Conservation (phyloP, 2,888 invertebrate species). For the Sphaerophoria taeniata region DNA sequence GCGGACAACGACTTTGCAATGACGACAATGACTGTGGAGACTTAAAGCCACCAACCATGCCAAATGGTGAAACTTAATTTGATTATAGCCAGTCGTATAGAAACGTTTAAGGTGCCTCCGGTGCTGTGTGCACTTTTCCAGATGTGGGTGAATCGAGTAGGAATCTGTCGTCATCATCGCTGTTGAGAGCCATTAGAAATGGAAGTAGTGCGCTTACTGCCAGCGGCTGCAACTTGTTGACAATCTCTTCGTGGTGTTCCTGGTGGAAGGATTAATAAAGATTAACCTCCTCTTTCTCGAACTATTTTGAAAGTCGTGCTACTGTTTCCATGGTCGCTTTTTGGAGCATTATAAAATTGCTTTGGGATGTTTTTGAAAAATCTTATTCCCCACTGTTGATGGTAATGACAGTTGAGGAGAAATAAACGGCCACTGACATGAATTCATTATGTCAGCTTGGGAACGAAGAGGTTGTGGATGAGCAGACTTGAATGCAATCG, state of each 20-base stretch:
- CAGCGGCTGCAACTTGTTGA: slow-evolving; percentile 42
- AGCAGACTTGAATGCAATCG: slow-evolving; percentile 17
- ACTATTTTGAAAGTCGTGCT: slow-evolving; percentile 61
- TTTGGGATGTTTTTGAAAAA: slow-evolving; percentile 46
- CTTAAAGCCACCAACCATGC: slow-evolving; percentile 44
- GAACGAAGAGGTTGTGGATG: slow-evolving; percentile 4
- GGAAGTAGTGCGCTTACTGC: slow-evolving; percentile 30
- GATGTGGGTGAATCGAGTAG: slow-evolving; percentile 51
- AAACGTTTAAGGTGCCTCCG: slow-evolving; percentile 16
- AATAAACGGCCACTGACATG: slow-evolving; percentile 73
- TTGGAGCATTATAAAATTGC: slow-evolving; percentile 28
- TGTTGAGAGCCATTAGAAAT: slow-evolving; percentile 40
- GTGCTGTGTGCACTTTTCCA: not conserved
- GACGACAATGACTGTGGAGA: slow-evolving; percentile 1
- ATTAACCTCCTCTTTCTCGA: slow-evolving; percentile 19
- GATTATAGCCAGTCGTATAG: slow-evolving; percentile 56
- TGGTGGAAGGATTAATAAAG: not conserved
- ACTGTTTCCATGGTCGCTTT: slow-evolving; percentile 35
- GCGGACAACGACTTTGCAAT: not conserved
- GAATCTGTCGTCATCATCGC: slow-evolving; percentile 19
- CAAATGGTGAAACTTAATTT: slow-evolving; percentile 71
- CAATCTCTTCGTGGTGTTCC: slow-evolving; percentile 14
- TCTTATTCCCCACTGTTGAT: slow-evolving; percentile 39
- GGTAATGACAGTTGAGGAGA: slow-evolving; percentile 63
- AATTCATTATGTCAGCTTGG: slow-evolving; percentile 61